A percentile compares a stretch with the other conserved stretches of the same genome.
These are phyloP conservation scores for Pyrochroa serraticornis DNA, from an alignment of 2,888 invertebrate species.

Conservation along the genomic window DNA sequence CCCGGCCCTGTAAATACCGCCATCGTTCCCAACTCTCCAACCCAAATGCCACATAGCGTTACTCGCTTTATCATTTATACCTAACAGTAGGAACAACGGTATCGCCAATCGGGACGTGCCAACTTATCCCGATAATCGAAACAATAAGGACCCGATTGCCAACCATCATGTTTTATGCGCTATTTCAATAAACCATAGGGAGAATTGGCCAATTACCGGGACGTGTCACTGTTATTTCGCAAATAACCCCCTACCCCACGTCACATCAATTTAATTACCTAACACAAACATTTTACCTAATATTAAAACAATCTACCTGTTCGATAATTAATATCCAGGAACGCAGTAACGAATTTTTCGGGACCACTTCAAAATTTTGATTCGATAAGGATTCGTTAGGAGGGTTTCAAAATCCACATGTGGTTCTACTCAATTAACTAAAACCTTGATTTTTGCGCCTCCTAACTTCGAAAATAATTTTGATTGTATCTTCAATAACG, in stretches of 20 bases:
- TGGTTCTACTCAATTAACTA: too few species aligned
- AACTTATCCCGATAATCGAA: conserved; percentile 22
- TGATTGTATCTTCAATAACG: too few species aligned
- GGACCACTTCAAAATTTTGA: too few species aligned
- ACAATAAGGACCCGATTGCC: conserved; percentile 23
- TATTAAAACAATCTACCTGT: conserved; percentile 4
- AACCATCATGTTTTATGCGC: conserved; percentile 20
- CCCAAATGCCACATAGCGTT: conserved; percentile 15
- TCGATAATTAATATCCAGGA: conserved; percentile 14
- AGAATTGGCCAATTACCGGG: neutral
- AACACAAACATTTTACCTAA: neutral
- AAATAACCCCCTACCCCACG: conserved; percentile 9
- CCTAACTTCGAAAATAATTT: too few species aligned
- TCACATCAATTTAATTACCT: neutral
- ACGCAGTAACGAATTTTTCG: conserved; percentile 5
- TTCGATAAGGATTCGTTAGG: too few species aligned
- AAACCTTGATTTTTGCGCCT: too few species aligned
- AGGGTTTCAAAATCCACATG: too few species aligned
- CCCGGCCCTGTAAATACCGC: conserved; percentile 41
- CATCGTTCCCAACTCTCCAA: conserved; percentile 27
- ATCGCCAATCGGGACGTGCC: conserved; percentile 23
- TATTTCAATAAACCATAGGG: conserved; percentile 8
- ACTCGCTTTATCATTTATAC: conserved; percentile 22
- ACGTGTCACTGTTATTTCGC: neutral
- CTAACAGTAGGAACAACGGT: conserved; percentile 13